Evolutionary conservation across 2,797 vertebrate genomes (phyloP), one percentile per base, ranked within the genome.

Genomic region (Pterois miles): DNA sequence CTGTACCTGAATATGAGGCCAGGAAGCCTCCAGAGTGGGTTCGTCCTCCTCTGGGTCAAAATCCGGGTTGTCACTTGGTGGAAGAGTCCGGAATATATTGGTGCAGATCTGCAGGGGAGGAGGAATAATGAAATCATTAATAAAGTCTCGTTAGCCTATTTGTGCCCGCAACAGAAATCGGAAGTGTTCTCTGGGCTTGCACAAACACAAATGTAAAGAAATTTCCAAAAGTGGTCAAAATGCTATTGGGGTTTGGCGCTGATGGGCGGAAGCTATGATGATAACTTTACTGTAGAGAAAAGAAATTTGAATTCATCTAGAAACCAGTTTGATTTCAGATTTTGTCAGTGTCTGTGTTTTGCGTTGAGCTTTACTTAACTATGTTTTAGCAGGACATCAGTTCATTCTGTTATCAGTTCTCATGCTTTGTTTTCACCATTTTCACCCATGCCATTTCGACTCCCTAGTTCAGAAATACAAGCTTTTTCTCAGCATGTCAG

Each of bases 31-130:
- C 3, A 99, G 95, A 7, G 97, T 99, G 68, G 98, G 98, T 71
- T 99, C 98, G 74, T 99, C 98, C 91, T 99, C 98, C 89, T 99
- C 98, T 63, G 98, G 98, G 92, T 99, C 98, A 92, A 99, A 99
- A 89, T 99, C 97, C 1, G 98, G 98, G 90, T 99, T 99, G 52
- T 99, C 98, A 74, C 97, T 99, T 56, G 98, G 98, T 74, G 98
- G 97, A 93, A 99, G 98, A 48, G 97, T 97, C 89, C 98, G 95
- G 92, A 99, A 99, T 92, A 99, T 97, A 88, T 99, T 99, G 92
- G 96, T 96, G 88, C 91, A 93, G 90, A 99, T 98, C 98, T 99
- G 94, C 8, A 87, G n/a, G n/a, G 88, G 87, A 46, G 70, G 80
- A 83, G 38, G 40, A 63, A 59, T 6, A 57, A 46, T 6, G 31